Percentiles rank a stretch among this genome's conserved stretches.
These are phyloP conservation scores for Lacanobia oleracea DNA, from an alignment of 2,888 invertebrate species.

Conservation along the genomic window DNA sequence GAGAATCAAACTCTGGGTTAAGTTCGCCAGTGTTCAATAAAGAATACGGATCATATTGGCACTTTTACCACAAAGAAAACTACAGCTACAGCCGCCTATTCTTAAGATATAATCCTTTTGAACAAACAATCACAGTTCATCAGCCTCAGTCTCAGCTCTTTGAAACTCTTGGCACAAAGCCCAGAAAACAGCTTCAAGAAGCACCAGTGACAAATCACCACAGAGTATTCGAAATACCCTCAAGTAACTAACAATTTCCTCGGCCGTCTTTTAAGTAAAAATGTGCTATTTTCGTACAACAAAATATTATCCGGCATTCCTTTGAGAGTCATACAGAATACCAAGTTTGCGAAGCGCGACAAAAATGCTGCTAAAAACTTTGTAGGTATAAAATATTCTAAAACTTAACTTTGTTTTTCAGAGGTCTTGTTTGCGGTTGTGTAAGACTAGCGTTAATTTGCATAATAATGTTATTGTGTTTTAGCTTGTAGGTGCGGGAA, in stretches of 20 bases:
- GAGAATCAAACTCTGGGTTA: too few relatives aligned
- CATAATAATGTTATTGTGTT: neutral
- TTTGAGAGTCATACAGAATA: slow-evolving; percentile 30
- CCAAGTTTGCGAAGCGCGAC: slow-evolving; percentile 11
- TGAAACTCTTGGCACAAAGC: slow-evolving; percentile 26
- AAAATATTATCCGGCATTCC: slow-evolving; percentile 31
- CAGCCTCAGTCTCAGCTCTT: slow-evolving; percentile 7
- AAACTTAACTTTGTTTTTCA: slow-evolving; percentile 27
- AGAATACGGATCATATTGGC: neutral
- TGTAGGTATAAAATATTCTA: slow-evolving; percentile 22
- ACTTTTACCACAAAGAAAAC: neutral
- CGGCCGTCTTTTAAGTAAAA: slow-evolving; percentile 4
- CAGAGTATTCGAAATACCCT: neutral
- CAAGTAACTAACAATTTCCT: slow-evolving; percentile 7
- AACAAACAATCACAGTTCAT: slow-evolving; percentile 17
- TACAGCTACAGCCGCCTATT: neutral
- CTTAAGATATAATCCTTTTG: slow-evolving; percentile 7
- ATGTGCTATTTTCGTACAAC: neutral
- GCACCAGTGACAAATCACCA: neutral
- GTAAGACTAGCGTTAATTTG: neutral
- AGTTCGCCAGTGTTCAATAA: too few relatives aligned
- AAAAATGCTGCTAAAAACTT: slow-evolving; percentile 19
- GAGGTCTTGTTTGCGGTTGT: neutral
- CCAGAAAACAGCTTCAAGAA: slow-evolving; percentile 14
- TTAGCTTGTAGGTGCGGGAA: neutral